Percentiles rank a stretch among this genome's conserved stretches.
Conservation (phyloP, 2,113 vertebrate genomes). For the Nycticorax nycticorax region DNA sequence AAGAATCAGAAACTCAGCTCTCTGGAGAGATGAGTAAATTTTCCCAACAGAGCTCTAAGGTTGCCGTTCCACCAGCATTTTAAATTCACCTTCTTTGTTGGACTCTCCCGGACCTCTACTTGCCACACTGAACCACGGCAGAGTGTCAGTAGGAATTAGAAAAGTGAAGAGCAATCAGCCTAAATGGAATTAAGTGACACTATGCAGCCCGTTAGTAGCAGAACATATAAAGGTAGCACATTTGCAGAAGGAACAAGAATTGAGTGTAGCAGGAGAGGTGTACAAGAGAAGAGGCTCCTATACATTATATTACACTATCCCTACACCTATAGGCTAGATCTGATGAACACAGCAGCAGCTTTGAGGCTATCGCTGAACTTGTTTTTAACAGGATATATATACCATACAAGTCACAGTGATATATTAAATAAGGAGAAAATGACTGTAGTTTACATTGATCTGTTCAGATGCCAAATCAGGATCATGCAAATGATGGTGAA, state of each 20-base stretch:
- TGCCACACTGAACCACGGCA: background rate
- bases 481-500: background rate
- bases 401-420: background rate
- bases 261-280: background rate
- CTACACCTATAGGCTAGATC: background rate
- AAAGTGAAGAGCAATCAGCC: background rate
- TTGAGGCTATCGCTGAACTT: background rate
- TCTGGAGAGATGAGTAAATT: background rate
- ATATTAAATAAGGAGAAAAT: background rate
- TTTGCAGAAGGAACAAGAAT: background rate
- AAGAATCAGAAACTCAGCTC: background rate
- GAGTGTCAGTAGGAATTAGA: background rate
- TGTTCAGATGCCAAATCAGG: background rate
- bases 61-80: background rate
- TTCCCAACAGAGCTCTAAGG: background rate
- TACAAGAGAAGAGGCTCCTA: background rate
- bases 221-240: background rate
- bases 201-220: background rate
- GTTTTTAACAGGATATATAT: background rate
- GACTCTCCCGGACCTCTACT: background rate
- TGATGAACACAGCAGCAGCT: background rate
- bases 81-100: background rate
- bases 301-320: background rate
- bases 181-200: background rate
- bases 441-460: background rate